Base-by-base conservation (phyloP, 2,888 invertebrate species). In the Drosophila anomalata region DNA sequence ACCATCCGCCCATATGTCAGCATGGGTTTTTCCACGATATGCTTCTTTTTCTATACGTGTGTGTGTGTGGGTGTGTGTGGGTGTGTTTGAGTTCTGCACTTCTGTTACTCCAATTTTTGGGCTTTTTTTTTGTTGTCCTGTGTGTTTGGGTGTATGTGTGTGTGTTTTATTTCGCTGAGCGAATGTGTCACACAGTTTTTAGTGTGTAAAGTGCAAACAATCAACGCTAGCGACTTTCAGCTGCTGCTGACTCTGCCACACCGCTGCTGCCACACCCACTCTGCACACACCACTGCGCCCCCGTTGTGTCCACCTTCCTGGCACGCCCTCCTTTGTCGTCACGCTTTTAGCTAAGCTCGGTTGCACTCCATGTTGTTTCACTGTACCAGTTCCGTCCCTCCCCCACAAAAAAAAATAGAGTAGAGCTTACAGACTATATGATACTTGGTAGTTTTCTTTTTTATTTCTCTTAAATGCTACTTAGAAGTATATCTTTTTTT, bases 151-250 rank as follows among this genome's bases (percentile, higher is more conserved):
- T 1, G 11, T 11, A 5, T n/a, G 36, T 11, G 12, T n/a, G 36
- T 29, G 50, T 47, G 63, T 71, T 69, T 62, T 62, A 39, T 56
- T 44, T 51, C 54, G 78, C 62, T 60, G 51, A 54, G 63, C 65
- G 65, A 54, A 63, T 78, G 70, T 83, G 76, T 75, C 75, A 66
- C 63, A 77, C 73, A 68, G 72, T 73, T 82, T 85, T 77, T 73
- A 78, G 83, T 83, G 86, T 80, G 75, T 69, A 80, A 86, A 82
- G 86, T 82, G 82, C 82, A 82, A 82, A 82, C 86, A 82, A 82
- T 82, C 86, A 86, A 83, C 86, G 77, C 83, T 56, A 80, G 83
- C 86, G 86, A 83, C 75, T 86, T 82, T 69, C 72, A 76, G 82
- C 79, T 72, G 72, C 72, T 77, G 66, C 58, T 31, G 20, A 9